These are phyloP conservation scores for Biston stratarius DNA, from an alignment of 2,888 invertebrate species.

Conservation along the genomic window DNA sequence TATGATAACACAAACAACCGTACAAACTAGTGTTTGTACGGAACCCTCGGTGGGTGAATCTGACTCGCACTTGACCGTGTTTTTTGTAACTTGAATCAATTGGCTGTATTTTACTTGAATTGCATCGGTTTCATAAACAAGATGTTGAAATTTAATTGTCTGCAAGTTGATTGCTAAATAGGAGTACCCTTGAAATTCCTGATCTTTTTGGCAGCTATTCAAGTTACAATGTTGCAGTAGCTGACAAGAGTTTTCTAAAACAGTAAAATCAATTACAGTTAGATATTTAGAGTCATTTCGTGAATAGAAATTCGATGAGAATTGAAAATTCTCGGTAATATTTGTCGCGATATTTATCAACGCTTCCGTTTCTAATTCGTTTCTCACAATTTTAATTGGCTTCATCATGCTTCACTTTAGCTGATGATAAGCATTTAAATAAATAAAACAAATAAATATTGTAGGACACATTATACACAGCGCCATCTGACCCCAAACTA, in stretches of 20 bases:
- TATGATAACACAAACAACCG: too few relatives aligned
- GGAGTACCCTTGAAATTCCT: slow-evolving; percentile 10
- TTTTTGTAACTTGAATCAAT: not conserved
- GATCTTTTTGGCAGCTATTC: slow-evolving; percentile 26
- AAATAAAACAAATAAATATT: too few relatives aligned
- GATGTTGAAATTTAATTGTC: slow-evolving; percentile 4
- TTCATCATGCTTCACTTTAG: not conserved
- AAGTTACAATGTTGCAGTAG: slow-evolving; percentile 19
- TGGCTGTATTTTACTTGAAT: not conserved
- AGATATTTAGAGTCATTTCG: slow-evolving; percentile 14
- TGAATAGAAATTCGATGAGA: slow-evolving; percentile 20
- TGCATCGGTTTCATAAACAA: slow-evolving; percentile 4
- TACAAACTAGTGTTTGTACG: too few relatives aligned
- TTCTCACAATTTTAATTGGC: not conserved
- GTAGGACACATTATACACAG: too few relatives aligned
- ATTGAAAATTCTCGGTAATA: slow-evolving; percentile 11
- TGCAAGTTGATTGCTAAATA: slow-evolving; percentile 4
- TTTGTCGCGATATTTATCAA: slow-evolving; percentile 25
- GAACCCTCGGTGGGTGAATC: too few relatives aligned
- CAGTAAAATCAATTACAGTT: slow-evolving; percentile 18
- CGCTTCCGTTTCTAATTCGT: slow-evolving; percentile 17
- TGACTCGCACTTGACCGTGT: too few relatives aligned
- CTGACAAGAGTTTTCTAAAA: slow-evolving; percentile 3
- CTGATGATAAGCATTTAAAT: not conserved
- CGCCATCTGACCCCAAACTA: too few relatives aligned